A percentile compares a stretch with the other conserved stretches of the same genome.
Evolutionary conservation across 1,140 invertebrate genomes (phyloP).

Genomic region (Daktulosphaira vitifoliae): DNA sequence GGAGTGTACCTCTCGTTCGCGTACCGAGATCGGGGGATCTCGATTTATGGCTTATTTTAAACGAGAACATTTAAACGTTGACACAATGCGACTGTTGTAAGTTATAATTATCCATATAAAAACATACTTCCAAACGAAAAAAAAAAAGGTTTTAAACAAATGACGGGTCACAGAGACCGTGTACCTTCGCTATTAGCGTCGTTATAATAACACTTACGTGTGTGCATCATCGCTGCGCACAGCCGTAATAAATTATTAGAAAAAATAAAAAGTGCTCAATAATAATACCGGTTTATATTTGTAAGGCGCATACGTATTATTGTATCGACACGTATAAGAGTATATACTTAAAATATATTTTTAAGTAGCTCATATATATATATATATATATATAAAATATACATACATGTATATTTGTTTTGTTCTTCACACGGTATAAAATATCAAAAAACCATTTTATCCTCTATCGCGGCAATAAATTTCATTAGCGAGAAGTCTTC

Average conservation of each 20-base stretch:
- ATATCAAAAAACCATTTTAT: conserved; percentile 33
- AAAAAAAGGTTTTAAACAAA: not conserved
- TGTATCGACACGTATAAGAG: conserved; percentile 12
- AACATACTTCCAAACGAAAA: not conserved
- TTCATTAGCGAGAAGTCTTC: conserved; percentile 22
- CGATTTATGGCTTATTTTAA: too few species aligned
- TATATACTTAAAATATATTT: conserved; percentile 4
- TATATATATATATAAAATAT: conserved; percentile 24
- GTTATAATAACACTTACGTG: too few species aligned
- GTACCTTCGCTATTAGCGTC: too few species aligned
- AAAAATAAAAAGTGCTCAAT: conserved; percentile 14
- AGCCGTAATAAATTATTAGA: conserved; percentile 22
- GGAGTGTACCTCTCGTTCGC: too few species aligned
- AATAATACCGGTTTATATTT: not conserved
- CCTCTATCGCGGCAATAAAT: conserved; percentile 31
- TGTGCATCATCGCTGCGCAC: not conserved
- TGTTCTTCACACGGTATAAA: conserved; percentile 29
- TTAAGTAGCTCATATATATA: conserved; percentile 4
- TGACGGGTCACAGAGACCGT: not conserved
- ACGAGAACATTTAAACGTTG: too few species aligned
- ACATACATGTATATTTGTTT: conserved; percentile 13
- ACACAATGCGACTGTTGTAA: too few species aligned
- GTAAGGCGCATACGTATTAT: conserved; percentile 27
- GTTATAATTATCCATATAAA: too few species aligned
- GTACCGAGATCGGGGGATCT: too few species aligned